Percentiles rank a stretch among this genome's conserved stretches.
phyloP scores from a whole-genome alignment of 2,113 vertebrate species.

The Thamnophis sirtalis region DNA sequence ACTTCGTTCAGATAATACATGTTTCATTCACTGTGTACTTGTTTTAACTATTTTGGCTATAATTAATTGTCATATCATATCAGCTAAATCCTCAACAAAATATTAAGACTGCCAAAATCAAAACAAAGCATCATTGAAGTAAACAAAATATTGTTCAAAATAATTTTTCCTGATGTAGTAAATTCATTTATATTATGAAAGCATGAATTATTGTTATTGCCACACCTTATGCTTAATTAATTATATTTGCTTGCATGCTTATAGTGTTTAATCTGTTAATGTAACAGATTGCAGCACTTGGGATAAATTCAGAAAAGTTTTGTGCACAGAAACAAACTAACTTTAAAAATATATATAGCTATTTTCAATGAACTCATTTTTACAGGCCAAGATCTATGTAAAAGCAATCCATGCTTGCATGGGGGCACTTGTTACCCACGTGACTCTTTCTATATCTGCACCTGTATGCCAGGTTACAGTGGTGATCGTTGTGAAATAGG shows the following conservation, averaged over 20 bases:
- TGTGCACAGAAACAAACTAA: conserved; percentile 6
- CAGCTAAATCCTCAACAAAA: conserved; percentile 70
- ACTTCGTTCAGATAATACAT: conserved; percentile 68
- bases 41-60: conserved; percentile 72
- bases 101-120: conserved; percentile 54
- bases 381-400: conserved; percentile 81
- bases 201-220: conserved; percentile 45
- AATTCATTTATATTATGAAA: conserved; percentile 22
- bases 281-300: conserved; percentile 28
- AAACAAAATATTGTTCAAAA: conserved; percentile 40
- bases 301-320: background rate
- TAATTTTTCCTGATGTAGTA: conserved; percentile 42
- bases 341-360: background rate
- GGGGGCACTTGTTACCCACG: conserved; percentile 85
- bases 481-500: conserved; percentile 90
- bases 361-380: conserved; percentile 47
- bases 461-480: conserved; percentile 85
- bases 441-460: conserved; percentile 77
- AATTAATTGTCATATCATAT: conserved; percentile 76
- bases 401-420: conserved; percentile 81
- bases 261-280: conserved; percentile 22
- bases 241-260: background rate
- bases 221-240: conserved; percentile 41
- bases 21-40: conserved; percentile 71
- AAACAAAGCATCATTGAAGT: conserved; percentile 39